Percentiles rank a stretch among this genome's conserved stretches.
Conservation (phyloP, 2,797 vertebrate genomes). For the Oophaga sylvatica region DNA sequence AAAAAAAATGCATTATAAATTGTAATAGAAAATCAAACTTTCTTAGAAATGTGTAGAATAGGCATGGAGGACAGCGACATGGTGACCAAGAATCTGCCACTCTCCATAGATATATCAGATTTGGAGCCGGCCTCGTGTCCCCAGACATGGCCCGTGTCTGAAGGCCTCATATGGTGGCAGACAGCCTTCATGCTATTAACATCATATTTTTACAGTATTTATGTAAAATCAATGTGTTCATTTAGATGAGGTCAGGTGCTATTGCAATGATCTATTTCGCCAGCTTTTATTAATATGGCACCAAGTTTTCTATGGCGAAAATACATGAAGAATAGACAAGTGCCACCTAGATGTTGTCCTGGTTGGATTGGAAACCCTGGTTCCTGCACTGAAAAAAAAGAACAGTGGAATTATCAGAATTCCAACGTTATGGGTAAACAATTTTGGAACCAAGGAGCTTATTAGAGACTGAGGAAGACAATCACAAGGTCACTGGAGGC, state of each 20-base stretch:
- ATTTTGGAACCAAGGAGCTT: neutral
- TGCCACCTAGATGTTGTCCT: neutral
- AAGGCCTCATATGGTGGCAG: neutral
- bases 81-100: neutral
- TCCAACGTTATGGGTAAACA: neutral
- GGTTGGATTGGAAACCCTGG: neutral
- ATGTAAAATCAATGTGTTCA: neutral
- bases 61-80: neutral
- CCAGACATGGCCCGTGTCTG: constrained; percentile 13
- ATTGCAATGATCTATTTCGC: neutral
- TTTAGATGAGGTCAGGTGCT: neutral
- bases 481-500: no score
- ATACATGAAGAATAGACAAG: neutral
- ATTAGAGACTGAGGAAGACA: no score
- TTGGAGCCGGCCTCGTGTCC: neutral
- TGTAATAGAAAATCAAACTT: neutral
- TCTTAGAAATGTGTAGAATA: neutral
- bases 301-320: neutral
- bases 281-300: neutral
- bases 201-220: neutral
- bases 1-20: neutral
- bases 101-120: neutral
- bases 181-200: neutral
- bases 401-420: no score
- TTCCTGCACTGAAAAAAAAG: neutral